phyloP scores from a whole-genome alignment of 2,888 invertebrate genomes.

The Platerodrilus igneus region DNA sequence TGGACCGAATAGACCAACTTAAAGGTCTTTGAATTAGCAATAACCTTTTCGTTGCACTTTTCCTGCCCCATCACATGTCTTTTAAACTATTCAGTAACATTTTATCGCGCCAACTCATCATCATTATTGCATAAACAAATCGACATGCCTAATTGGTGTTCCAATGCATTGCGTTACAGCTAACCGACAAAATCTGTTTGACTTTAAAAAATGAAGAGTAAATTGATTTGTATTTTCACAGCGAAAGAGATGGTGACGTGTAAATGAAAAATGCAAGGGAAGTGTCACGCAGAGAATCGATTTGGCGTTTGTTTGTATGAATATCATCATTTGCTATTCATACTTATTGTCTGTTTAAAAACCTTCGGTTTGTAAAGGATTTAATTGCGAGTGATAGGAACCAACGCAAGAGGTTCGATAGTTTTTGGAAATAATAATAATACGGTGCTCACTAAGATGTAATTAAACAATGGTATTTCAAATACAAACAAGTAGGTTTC shows the following conservation, averaged over 20 bases:
- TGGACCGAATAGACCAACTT: constrained; percentile 15
- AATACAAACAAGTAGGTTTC: too few relatives aligned
- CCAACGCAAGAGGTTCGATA: too few relatives aligned
- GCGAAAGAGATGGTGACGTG: constrained; percentile 25
- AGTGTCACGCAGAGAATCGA: constrained; percentile 32
- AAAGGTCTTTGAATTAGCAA: constrained; percentile 24
- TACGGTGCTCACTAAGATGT: too few relatives aligned
- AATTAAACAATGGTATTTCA: too few relatives aligned
- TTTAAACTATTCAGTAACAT: constrained; percentile 25
- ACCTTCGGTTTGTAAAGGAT: too few relatives aligned
- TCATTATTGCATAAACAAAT: constrained; percentile 16
- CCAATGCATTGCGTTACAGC: constrained; percentile 1
- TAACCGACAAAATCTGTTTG: constrained; percentile 15
- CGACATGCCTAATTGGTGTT: constrained; percentile 2
- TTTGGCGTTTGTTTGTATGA: constrained; percentile 27
- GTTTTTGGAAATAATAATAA: too few relatives aligned
- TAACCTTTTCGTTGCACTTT: constrained; percentile 23
- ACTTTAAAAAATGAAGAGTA: constrained; percentile 22
- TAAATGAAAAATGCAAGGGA: constrained; percentile 34
- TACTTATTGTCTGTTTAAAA: constrained; percentile 7
- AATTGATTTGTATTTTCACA: constrained; percentile 23
- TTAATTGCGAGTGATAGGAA: too few relatives aligned
- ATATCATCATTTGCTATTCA: constrained; percentile 9
- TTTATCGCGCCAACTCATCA: constrained; percentile 15
- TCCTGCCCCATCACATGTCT: constrained; percentile 25